Base-by-base conservation (phyloP, 2,888 invertebrate species). In the Drosophila neoperkinsi region DNA sequence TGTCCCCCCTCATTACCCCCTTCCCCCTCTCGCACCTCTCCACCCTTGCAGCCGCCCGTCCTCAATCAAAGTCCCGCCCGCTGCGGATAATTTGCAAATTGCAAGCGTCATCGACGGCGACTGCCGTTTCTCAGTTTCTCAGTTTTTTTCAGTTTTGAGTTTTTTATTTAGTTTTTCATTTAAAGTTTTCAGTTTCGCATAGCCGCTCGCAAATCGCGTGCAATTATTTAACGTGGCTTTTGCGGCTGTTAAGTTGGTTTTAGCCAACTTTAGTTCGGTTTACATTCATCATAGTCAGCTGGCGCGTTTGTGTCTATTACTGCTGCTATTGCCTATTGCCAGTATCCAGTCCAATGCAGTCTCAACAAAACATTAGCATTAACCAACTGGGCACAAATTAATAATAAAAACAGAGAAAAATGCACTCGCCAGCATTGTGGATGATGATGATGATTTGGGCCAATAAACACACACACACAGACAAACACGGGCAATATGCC, bases 61-160 rank as follows among this genome's bases (percentile, higher is more conserved):
- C 74, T 65, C 77, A 75, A 75, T 75, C 76, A 75, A 67, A 80
- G 71, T 78, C 78, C 77, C 73, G 71, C 76, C 86, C 74, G 71
- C 79, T 74, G 78, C 66, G 74, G 71, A 85, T 84, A 89, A 89
- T 87, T 89, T 89, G 88, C 85, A 89, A 87, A 85, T 89, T 89
- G 87, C 81, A 71, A 76, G 59, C 72, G 84, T 57, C 74, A 80
- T 65, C 83, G 74, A 63, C 67, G 31, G 58, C 74, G 43, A 69
- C 79, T 55, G 31, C 46, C 59, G 57, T 51, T 53, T 64, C 46
- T 46, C 46, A 53, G 64, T 71, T 56, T 53, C 60, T 71, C 28
- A 31, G 28, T 63, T 55, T 34, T 34, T 34, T 4, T 62, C 36
- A 36, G 36, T 36, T 49, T 52, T 58, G 28, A 25, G 36, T 55